These are phyloP conservation scores for Amblyjoppa fuscipennis DNA, from an alignment of 2,888 invertebrate species.

Conservation along the genomic window DNA sequence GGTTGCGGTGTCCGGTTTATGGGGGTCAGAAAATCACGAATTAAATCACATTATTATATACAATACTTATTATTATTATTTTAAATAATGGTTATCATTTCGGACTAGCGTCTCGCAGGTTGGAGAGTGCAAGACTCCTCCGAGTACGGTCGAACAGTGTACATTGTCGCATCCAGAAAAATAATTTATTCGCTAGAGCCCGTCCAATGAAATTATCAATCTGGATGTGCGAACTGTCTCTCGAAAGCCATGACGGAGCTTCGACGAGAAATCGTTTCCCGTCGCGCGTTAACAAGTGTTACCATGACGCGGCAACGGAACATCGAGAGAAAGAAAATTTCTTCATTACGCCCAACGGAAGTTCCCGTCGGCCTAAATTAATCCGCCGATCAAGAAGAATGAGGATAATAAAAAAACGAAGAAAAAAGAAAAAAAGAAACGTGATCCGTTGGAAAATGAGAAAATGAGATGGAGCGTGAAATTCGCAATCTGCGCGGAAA, in stretches of 20 bases:
- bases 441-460: neutral
- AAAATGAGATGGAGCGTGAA: neutral
- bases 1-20: too few species aligned
- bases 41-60: too few species aligned
- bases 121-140: too few species aligned
- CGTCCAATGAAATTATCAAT: too few species aligned
- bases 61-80: too few species aligned
- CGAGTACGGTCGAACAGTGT: too few species aligned
- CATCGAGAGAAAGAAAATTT: slow-evolving; percentile 3
- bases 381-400: neutral
- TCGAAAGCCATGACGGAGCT: neutral
- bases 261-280: neutral
- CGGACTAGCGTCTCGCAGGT: too few species aligned
- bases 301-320: neutral
- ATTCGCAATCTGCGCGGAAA: slow-evolving; percentile 16
- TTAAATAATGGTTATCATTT: too few species aligned
- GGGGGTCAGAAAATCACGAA: too few species aligned
- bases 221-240: neutral
- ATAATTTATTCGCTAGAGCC: too few species aligned
- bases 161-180: too few species aligned
- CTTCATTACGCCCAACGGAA: neutral
- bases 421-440: neutral
- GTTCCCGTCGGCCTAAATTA: slow-evolving; percentile 2
- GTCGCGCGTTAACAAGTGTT: neutral
- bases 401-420: neutral